Evolutionary conservation across 2,113 vertebrate species (phyloP), one percentile per base, ranked within the genome.

Genomic region (Strix uralensis): DNA sequence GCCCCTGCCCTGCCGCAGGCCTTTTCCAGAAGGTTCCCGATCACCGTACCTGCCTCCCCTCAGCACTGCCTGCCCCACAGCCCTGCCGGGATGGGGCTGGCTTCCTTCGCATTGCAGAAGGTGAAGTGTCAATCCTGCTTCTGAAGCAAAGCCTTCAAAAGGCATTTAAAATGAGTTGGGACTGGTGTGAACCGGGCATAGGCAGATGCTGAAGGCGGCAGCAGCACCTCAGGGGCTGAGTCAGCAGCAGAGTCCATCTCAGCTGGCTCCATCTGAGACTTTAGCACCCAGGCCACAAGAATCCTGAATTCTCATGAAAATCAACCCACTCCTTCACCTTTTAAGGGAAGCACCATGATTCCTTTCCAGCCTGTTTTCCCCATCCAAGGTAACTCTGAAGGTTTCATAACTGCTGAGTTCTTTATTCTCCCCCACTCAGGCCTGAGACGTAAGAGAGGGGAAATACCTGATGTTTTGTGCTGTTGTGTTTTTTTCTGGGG

Each of bases 241-340:
- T 1, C 32, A 42, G 51, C 29, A 30, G 20, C 15, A 36, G 18
- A 38, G 18, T 15, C 10, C 14, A 4, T 16, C 16, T 26, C 6
- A 1, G 18, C 51, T 32, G 20, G 21, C 16, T 67, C 57, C 46
- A 0, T 10, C 6, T 7, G 5, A 69, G 44, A 20, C 25, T 27
- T 55, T 11, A 34, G 30, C 46, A 10, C 12, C 34, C 0, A 0
- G 26, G 10, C 22, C 1, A 0, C 0, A 0, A 1, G 5, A 14
- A 44, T 52, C 34, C 34, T 4, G 15, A 62, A 11, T 11, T 38
- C 20, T 26, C 12, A 11, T 26, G 51, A 80, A 23, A 73, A 70
- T 20, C 15, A 40, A 15, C 9, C 4, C 30, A 3, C 11, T 49
- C 36, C 12, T 51, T 66, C 12, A 23, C 5, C n/a, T 62, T 58